phyloP scores from a whole-genome alignment of 23 tunicate species.

The Botrylloides violaceus region DNA sequence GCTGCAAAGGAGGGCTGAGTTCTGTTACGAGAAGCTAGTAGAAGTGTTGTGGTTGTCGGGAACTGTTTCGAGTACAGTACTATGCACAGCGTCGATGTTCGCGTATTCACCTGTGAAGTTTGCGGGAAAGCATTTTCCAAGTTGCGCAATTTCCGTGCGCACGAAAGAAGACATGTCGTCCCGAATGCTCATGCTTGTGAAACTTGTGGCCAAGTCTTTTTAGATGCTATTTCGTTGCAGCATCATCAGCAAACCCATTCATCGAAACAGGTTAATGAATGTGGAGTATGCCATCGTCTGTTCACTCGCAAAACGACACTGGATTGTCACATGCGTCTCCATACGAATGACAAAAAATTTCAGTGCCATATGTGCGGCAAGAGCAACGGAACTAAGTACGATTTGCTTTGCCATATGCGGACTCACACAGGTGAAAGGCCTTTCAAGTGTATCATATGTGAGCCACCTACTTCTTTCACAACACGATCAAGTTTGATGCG shows the following conservation, averaged over 20 bases:
- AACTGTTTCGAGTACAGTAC: no score
- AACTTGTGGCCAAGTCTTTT: conserved; percentile 63
- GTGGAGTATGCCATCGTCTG: conserved; percentile 71
- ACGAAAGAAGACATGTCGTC: conserved; percentile 80
- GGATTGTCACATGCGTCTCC: conserved; percentile 70
- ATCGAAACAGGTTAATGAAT: conserved; percentile 74
- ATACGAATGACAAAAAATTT: conserved; percentile 18
- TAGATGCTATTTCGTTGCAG: conserved; percentile 76
- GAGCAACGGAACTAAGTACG: conserved; percentile 11
- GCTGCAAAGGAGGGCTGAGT: no score
- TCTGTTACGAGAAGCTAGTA: no score
- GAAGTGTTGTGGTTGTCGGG: no score
- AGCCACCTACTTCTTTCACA: not conserved
- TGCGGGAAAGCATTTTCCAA: conserved; percentile 1
- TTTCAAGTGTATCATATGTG: conserved; percentile 6
- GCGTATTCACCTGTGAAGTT: conserved; percentile 3
- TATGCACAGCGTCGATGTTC: no score
- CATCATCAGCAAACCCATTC: conserved; percentile 82
- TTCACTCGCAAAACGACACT: conserved; percentile 89
- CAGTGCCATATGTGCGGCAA: conserved; percentile 15
- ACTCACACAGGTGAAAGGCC: conserved; percentile 25
- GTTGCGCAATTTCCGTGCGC: conserved; percentile 48
- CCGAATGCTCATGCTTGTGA: conserved; percentile 75
- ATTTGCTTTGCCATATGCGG: conserved; percentile 17
- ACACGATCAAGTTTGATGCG: conserved; percentile 4